phyloP scores from a whole-genome alignment of 2,113 vertebrate species.

The Psephotus haematonotus region DNA sequence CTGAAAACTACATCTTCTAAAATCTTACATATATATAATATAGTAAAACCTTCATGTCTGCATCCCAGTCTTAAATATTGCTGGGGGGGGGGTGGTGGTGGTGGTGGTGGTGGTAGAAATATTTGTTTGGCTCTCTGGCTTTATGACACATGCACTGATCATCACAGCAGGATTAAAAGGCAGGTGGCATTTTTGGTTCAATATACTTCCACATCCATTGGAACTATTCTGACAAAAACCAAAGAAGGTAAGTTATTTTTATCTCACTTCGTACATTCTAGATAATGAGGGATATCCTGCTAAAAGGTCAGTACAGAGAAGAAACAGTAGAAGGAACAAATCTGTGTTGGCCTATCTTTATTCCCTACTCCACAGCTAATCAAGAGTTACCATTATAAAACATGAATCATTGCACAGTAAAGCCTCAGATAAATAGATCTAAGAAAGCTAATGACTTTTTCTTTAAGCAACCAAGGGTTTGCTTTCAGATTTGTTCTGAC shows the following conservation, averaged over 20 bases:
- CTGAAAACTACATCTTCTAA: background rate
- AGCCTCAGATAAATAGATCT: background rate
- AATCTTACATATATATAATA: background rate
- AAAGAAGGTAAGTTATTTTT: background rate
- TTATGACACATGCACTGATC: background rate
- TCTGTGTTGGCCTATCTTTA: background rate
- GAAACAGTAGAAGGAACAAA: background rate
- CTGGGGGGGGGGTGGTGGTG: background rate
- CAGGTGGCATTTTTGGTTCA: background rate
- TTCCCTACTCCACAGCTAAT: background rate
- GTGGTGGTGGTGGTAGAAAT: too few species aligned
- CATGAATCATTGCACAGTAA: background rate
- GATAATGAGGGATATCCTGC: background rate
- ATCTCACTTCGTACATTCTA: background rate
- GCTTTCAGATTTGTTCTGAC: background rate
- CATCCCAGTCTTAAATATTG: background rate
- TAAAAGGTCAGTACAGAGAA: background rate
- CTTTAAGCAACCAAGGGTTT: background rate
- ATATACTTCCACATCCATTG: background rate
- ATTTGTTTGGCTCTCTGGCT: background rate
- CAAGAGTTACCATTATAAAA: background rate
- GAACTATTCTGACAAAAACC: background rate
- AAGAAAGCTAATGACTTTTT: background rate
- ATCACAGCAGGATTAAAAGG: background rate
- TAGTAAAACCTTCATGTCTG: background rate